Conservation (phyloP, 2,113 vertebrate genomes). For the Chitala chitala region DNA sequence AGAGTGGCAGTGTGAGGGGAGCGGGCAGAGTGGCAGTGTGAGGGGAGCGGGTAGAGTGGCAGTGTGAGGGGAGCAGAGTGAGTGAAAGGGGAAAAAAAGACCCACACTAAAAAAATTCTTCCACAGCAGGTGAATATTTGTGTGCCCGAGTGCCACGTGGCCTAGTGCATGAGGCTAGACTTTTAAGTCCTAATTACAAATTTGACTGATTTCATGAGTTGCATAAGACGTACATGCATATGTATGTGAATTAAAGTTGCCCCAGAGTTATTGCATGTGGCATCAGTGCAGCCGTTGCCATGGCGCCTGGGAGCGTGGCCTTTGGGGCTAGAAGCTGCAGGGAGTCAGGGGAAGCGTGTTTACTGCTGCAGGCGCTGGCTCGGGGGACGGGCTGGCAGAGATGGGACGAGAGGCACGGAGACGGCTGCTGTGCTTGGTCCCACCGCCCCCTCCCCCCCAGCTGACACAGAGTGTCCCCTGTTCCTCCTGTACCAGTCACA, state of each 20-base stretch:
- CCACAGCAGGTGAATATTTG: too few species aligned
- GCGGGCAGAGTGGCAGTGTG: too few species aligned
- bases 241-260: background rate
- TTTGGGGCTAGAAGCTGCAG: background rate
- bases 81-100: too few species aligned
- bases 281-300: background rate
- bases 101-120: too few species aligned
- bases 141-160: too few species aligned
- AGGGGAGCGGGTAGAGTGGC: too few species aligned
- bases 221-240: too few species aligned
- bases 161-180: too few species aligned
- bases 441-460: background rate
- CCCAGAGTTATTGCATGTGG: background rate
- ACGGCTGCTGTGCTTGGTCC: background rate
- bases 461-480: conserved; percentile 27
- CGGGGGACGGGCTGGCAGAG: background rate
- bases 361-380: background rate
- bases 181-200: too few species aligned
- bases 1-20: too few species aligned
- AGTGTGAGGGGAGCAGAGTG: too few species aligned
- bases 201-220: too few species aligned
- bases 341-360: background rate
- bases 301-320: background rate
- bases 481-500: conserved; percentile 52
- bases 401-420: background rate